A percentile compares a stretch with the other conserved stretches of the same genome.
Conservation (phyloP, 2,797 vertebrate species). For the Botia kubotai region DNA sequence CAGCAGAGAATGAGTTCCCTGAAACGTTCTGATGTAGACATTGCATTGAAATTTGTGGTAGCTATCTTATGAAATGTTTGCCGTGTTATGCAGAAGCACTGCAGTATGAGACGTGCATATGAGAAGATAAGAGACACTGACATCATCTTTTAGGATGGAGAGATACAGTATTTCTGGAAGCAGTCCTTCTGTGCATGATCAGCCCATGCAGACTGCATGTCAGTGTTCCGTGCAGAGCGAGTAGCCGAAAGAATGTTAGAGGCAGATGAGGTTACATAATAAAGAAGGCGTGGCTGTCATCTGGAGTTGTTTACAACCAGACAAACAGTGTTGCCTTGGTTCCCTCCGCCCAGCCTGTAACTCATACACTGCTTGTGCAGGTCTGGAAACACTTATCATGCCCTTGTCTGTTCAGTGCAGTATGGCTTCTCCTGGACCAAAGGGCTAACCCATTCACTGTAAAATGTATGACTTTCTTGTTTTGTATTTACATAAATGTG, state of each 20-base stretch:
- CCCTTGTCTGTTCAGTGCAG: not conserved
- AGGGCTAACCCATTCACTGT: not conserved
- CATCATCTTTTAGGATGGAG: not conserved
- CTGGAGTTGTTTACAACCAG: constrained; percentile 68
- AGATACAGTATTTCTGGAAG: not conserved
- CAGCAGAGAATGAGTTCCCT: constrained; percentile 1
- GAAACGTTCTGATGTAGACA: not conserved
- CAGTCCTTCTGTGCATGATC: constrained; percentile 29
- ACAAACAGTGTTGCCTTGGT: constrained; percentile 62
- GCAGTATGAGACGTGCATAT: not conserved
- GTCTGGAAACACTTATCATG: not conserved
- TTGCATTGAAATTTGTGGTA: not conserved
- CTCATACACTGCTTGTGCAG: not conserved
- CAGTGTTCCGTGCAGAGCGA: constrained; percentile 41
- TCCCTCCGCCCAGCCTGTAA: constrained; percentile 43
- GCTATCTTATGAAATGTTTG: constrained; percentile 15
- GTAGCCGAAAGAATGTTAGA: constrained; percentile 58
- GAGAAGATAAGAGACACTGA: not conserved
- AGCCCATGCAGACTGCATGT: not conserved
- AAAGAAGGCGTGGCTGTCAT: constrained; percentile 70
- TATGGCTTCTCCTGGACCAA: not conserved
- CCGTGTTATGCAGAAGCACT: constrained; percentile 1
- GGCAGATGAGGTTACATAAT: constrained; percentile 69
- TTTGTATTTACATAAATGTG: not conserved
- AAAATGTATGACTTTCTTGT: not conserved